phyloP scores from a whole-genome alignment of 2,888 invertebrate genomes.

The Bugulina stolonifera region DNA sequence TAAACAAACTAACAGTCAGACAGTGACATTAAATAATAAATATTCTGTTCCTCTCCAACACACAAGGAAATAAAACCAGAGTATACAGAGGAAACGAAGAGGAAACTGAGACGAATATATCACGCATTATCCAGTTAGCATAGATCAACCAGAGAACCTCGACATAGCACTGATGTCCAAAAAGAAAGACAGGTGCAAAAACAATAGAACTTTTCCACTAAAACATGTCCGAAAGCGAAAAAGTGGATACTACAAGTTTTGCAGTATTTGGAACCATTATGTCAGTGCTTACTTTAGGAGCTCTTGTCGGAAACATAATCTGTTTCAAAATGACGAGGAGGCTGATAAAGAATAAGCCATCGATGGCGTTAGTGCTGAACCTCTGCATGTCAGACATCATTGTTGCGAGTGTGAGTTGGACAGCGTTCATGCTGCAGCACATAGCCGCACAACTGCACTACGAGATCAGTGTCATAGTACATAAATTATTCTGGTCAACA shows the following conservation, averaged over 20 bases:
- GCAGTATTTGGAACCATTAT: constrained; percentile 20
- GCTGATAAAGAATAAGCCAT: constrained; percentile 11
- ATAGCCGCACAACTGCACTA: neutral
- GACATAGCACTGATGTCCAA: no score
- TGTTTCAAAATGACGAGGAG: constrained; percentile 24
- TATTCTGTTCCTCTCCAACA: no score
- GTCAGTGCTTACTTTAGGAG: neutral
- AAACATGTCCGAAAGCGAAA: neutral
- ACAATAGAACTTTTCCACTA: neutral
- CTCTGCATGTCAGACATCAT: constrained; percentile 20
- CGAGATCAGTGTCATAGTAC: neutral
- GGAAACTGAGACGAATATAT: no score
- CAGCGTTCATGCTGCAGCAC: constrained; percentile 3
- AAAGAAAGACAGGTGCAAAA: no score
- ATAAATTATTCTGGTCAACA: constrained; percentile 10
- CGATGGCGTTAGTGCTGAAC: constrained; percentile 1
- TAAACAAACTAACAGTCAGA: neutral
- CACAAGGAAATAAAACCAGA: no score
- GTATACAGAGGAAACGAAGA: no score
- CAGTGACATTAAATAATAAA: no score
- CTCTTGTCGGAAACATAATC: constrained; percentile 1
- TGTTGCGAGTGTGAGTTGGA: constrained; percentile 8
- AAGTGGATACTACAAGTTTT: neutral
- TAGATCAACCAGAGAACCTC: no score
- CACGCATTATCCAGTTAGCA: no score